Evolutionary conservation across 2,797 vertebrate species (phyloP).

Genomic region (Ctenopoma multispine): DNA sequence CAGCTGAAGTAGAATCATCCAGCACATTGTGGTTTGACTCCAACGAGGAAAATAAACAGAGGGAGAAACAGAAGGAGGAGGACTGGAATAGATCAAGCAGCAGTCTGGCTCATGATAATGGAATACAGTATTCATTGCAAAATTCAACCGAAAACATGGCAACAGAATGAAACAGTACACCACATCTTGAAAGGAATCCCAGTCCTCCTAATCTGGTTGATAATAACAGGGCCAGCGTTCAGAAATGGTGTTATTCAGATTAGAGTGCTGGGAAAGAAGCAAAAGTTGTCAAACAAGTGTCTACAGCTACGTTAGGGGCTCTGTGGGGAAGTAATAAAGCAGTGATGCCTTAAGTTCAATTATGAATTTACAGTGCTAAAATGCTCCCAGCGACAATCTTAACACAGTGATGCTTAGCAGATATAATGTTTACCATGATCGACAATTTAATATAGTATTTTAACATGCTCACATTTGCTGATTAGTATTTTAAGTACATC

Average conservation of each 20-base stretch:
- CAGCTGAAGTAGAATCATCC: conserved; percentile 16
- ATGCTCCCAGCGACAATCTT: background rate
- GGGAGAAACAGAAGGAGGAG: conserved; percentile 68
- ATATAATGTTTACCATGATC: background rate
- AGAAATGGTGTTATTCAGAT: conserved; percentile 49
- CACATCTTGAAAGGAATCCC: conserved; percentile 64
- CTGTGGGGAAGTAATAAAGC: background rate
- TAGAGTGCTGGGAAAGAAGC: conserved; percentile 32
- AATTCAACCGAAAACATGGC: conserved; percentile 64
- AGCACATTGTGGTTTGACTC: conserved; percentile 31
- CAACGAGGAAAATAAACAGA: conserved; percentile 53
- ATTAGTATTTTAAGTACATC: background rate
- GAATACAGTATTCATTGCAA: conserved; percentile 50
- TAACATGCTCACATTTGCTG: background rate
- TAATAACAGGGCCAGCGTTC: conserved; percentile 41
- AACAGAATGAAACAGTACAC: conserved; percentile 69
- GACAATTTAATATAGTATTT: background rate
- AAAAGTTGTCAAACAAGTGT: conserved; percentile 18
- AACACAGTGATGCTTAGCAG: background rate
- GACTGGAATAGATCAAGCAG: conserved; percentile 64
- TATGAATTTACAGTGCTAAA: background rate
- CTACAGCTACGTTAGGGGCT: background rate
- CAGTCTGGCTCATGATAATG: conserved; percentile 63
- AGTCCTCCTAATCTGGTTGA: conserved; percentile 49
- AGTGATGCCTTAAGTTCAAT: background rate